Conservation (phyloP, 2,113 vertebrate genomes). For the Oplegnathus fasciatus region DNA sequence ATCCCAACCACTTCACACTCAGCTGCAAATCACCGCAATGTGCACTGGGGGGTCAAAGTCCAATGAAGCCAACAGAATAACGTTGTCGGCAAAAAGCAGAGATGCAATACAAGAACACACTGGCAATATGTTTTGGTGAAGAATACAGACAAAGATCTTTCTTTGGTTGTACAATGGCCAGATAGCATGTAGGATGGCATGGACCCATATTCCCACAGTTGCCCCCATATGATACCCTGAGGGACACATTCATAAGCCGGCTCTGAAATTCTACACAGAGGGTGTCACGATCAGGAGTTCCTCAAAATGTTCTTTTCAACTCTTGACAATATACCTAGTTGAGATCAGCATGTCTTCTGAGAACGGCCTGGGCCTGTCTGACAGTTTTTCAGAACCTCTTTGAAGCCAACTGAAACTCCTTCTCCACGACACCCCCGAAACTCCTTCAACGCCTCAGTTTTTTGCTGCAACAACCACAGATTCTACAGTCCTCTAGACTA, state of each 20-base stretch:
- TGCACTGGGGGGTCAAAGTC: neutral
- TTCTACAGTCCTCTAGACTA: neutral
- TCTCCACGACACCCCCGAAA: neutral
- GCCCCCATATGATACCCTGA: neutral
- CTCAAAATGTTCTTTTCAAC: neutral
- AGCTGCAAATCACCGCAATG: neutral
- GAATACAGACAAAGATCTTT: neutral
- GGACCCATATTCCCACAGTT: neutral
- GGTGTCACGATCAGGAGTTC: neutral
- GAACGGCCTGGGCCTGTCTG: neutral
- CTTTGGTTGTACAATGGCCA: neutral
- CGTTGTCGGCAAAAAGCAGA: constrained; percentile 18
- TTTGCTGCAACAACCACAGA: neutral
- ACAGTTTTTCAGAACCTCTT: neutral
- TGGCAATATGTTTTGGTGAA: neutral
- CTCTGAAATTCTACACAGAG: neutral
- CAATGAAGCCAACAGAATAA: neutral
- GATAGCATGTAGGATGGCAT: neutral
- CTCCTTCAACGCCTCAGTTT: neutral
- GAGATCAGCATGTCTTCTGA: neutral
- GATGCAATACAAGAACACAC: neutral
- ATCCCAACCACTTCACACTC: neutral
- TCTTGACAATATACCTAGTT: neutral
- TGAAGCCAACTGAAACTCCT: neutral
- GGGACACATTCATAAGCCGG: neutral